Base-by-base conservation (phyloP, 2,113 vertebrate genomes). In the Zapus hudsonius region DNA sequence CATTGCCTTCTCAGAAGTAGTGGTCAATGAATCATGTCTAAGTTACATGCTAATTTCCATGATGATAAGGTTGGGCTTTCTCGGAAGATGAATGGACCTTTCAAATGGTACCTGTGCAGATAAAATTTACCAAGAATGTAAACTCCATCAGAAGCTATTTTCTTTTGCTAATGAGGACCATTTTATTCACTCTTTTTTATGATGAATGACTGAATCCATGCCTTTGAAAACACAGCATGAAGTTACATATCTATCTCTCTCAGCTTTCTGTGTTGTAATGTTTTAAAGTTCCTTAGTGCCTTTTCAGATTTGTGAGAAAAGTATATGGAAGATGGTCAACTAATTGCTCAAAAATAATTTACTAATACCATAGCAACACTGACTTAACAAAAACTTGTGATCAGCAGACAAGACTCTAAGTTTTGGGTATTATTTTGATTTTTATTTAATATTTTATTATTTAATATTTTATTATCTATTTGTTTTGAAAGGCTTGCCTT, bases 31-130 rank as follows among this genome's bases (percentile, higher is more conserved):
- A 92, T 97, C 90, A 92, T 52, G 69, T 83, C 25, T 38, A n/a
- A 91, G 38, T 12, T 89, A 36, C 61, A 94, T 76, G 23, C 91
- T 79, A 57, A 96, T 97, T 88, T 95, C 93, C 90, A 94, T 55
- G 67, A 93, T 42, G 96, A 97, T 95, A 80, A 88, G 76, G 40
- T 52, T 94, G 59, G 69, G 44, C 19, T 90, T 94, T 87, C 87
- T 85, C 84, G 67, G 93, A 96, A 85, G 94, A 94, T 93, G 92
- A 33, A 38, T 64, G 57, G 7, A 44, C 76, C 90, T 97, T 97
- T 96, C 89, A 91, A 92, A 90, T 31, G 63, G 27, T 72, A 95
- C 92, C 70, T 94, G 33, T 84, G 70, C 7, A 80, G 16, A 10
- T 89, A 61, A 67, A 94, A 95, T 91, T 95, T 90, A 72, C 33